Percentiles rank a stretch among this genome's conserved stretches.
phyloP scores from a whole-genome alignment of 2,113 vertebrate genomes.

The Pampusana beccarii region DNA sequence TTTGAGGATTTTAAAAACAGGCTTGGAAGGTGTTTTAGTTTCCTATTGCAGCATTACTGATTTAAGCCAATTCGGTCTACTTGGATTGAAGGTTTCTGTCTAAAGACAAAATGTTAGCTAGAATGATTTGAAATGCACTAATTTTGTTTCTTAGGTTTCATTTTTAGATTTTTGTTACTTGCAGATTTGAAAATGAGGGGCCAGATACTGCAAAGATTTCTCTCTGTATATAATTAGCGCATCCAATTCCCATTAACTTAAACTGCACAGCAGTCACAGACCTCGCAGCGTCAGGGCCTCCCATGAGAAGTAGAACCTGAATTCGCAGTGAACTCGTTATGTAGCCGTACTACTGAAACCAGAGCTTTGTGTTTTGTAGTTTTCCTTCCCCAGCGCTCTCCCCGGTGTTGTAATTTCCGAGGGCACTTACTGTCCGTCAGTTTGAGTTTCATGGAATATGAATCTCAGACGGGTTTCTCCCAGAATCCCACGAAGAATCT shows the following conservation, averaged over 20 bases:
- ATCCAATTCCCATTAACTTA: not conserved
- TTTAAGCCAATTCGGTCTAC: constrained; percentile 15
- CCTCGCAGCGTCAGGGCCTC: not conserved
- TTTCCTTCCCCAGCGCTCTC: not conserved
- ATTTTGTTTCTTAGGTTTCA: constrained; percentile 55
- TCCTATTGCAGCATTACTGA: constrained; percentile 54
- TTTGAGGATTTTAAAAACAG: constrained; percentile 56
- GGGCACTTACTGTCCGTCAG: not conserved
- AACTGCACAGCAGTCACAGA: not conserved
- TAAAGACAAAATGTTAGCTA: constrained; percentile 36
- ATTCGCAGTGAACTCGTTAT: not conserved
- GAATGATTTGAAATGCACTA: constrained; percentile 66
- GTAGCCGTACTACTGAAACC: constrained; percentile 69
- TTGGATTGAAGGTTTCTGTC: constrained; percentile 39
- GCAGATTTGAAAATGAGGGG: constrained; percentile 28
- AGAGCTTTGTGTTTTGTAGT: not conserved
- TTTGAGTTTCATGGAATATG: not conserved
- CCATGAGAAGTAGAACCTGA: not conserved
- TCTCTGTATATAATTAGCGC: not conserved
- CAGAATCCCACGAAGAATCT: not conserved
- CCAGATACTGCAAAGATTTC: not conserved
- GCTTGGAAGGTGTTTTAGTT: constrained; percentile 56
- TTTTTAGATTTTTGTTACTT: constrained; percentile 53
- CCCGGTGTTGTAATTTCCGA: not conserved
- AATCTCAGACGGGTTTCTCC: not conserved